phyloP scores from a whole-genome alignment of 2,113 vertebrate species.

The Phrynosoma platyrhinos region DNA sequence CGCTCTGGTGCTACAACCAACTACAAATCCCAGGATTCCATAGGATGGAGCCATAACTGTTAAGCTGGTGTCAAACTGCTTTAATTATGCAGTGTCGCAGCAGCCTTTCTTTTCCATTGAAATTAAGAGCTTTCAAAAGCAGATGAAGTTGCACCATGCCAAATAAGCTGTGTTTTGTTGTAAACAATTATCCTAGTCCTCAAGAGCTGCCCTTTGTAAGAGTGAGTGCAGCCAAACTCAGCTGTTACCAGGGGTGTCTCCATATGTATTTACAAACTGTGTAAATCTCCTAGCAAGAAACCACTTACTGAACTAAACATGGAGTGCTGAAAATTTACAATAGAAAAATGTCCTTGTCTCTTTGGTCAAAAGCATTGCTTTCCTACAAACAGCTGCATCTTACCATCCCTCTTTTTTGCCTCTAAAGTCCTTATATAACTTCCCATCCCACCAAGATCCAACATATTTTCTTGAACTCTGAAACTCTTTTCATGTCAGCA shows the following conservation, averaged over 20 bases:
- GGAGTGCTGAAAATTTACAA: neutral
- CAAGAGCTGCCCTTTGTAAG: conserved; percentile 54
- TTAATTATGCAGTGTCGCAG: too few species aligned
- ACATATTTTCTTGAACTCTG: neutral
- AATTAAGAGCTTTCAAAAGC: conserved; percentile 41
- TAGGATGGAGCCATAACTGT: too few species aligned
- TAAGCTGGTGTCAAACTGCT: too few species aligned
- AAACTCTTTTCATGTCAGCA: conserved; percentile 5
- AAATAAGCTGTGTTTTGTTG: conserved; percentile 51
- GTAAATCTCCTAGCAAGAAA: conserved; percentile 23
- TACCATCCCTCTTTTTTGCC: neutral
- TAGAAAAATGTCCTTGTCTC: conserved; percentile 27
- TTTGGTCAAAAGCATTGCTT: conserved; percentile 28
- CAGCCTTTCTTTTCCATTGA: neutral
- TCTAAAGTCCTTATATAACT: conserved; percentile 43
- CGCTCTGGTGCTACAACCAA: too few species aligned
- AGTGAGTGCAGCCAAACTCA: conserved; percentile 50
- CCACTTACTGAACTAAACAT: conserved; percentile 34
- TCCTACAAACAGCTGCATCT: conserved; percentile 8
- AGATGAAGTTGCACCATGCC: conserved; percentile 60
- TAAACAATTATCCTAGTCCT: conserved; percentile 53
- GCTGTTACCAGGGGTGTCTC: conserved; percentile 67
- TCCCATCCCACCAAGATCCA: neutral
- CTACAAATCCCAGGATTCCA: too few species aligned
- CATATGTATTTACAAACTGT: conserved; percentile 66